Evolutionary conservation across 2,113 vertebrate genomes (phyloP).

Genomic region (Mesembrinibis cayennensis): DNA sequence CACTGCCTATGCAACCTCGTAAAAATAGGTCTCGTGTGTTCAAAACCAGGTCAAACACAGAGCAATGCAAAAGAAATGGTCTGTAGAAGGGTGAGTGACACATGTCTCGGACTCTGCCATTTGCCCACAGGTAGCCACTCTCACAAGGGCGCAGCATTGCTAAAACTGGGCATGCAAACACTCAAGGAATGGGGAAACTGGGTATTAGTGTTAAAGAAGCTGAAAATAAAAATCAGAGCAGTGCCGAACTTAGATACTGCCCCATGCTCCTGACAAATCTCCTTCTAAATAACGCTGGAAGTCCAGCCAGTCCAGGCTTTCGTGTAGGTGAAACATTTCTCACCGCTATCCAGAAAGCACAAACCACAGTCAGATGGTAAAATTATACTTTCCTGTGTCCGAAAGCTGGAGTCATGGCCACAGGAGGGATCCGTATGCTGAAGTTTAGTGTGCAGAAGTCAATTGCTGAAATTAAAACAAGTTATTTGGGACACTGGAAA

Average conservation of each 20-base stretch:
- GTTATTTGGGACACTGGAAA: not conserved
- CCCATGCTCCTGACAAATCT: not conserved
- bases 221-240: not conserved
- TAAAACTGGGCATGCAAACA: not conserved
- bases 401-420: not conserved
- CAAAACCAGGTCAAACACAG: conserved; percentile 1
- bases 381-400: not conserved
- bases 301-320: not conserved
- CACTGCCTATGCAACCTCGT: not conserved
- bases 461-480: not conserved
- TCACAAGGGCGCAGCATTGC: not conserved
- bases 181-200: not conserved
- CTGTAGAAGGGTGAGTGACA: not conserved
- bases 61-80: not conserved
- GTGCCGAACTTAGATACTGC: not conserved
- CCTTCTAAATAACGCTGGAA: not conserved
- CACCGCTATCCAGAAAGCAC: not conserved
- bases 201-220: not conserved
- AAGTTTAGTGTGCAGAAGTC: not conserved
- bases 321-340: not conserved
- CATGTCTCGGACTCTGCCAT: not conserved
- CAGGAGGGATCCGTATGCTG: not conserved
- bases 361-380: not conserved
- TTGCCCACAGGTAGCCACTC: not conserved
- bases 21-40: not conserved